Base-by-base conservation (phyloP, 2,797 vertebrate genomes). In the Esox masquinongy region DNA sequence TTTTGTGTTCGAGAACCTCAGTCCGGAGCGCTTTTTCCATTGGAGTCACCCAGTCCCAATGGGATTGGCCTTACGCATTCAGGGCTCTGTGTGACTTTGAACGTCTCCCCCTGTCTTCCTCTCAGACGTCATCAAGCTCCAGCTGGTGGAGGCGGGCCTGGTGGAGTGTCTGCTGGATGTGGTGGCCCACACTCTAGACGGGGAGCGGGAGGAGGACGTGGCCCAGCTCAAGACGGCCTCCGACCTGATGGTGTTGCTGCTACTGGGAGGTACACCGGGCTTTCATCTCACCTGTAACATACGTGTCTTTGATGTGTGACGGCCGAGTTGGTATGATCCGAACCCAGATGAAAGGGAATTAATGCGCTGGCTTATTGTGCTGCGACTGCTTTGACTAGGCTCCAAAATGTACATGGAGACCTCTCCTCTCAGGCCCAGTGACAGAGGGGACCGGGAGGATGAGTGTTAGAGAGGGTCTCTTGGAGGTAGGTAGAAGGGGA, bases 181-280 rank as follows among this genome's bases (percentile, higher is more conserved):
- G 19, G 98, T 99, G 82, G 95, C 95, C 78, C 95, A 97, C 86
- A 99, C 96, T 0, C 95, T 99, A 82, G 95, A 96, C 16, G 97
- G 97, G 56, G 96, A 98, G 81, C 93, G 96, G 84, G 97, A 99
- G 66, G 98, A 99, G 73, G 97, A 98, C 76, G 75, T 96, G 34
- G 94, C 97, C 80, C 96, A 99, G 79, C 97, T 99, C 69, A 99
- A 99, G 94, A 99, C 97, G 0, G 93, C 97, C 69, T 99, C 97
- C 0, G 98, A 99, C 90, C 96, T 99, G 77, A 99, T 99, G 97
- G 98, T 99, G 72, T 94, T 99, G 1, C 92, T 99, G 85, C 90
- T 99, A 78, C 94, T 99, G 53, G 98, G 98, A 92, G 98, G 98
- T 98, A 88, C 88, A 14, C 9, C 12, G 43, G 43, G 43, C 43